Evolutionary conservation across 2,797 vertebrate species (phyloP).

Genomic region (Decapterus maruadsi): DNA sequence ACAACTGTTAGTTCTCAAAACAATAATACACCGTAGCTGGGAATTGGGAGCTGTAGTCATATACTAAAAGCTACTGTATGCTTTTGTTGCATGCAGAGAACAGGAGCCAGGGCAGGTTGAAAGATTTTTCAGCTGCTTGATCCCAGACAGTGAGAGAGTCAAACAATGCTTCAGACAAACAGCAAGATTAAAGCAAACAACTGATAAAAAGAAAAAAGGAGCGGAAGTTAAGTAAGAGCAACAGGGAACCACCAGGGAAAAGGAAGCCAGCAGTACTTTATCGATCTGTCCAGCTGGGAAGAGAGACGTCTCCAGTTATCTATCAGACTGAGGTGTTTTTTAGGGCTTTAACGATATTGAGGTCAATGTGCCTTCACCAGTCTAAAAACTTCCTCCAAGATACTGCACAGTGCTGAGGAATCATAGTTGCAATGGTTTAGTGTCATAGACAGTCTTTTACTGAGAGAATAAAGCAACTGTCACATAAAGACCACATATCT

Average conservation of each 20-base stretch:
- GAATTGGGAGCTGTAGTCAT: slow-evolving; percentile 15
- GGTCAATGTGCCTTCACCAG: slow-evolving; percentile 8
- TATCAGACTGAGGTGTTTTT: slow-evolving; percentile 21
- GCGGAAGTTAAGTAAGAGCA: slow-evolving; percentile 21
- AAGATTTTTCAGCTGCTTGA: slow-evolving; percentile 10
- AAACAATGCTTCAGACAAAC: slow-evolving; percentile 2
- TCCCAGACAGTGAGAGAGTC: slow-evolving; percentile 2
- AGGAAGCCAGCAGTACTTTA: slow-evolving; percentile 15
- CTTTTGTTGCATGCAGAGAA: slow-evolving; percentile 14
- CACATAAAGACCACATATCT: slow-evolving; percentile 5
- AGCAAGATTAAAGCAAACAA: slow-evolving; percentile 21
- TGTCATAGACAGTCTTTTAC: not conserved
- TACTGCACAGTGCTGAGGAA: slow-evolving; percentile 8
- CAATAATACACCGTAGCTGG: slow-evolving; percentile 17
- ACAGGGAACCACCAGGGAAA: slow-evolving; percentile 5
- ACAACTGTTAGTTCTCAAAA: slow-evolving; percentile 29
- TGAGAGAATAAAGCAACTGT: not conserved
- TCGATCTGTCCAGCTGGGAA: slow-evolving; percentile 20
- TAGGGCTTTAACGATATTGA: slow-evolving; percentile 12
- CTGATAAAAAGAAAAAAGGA: slow-evolving; percentile 3
- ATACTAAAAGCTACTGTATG: slow-evolving; percentile 5
- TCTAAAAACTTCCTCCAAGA: slow-evolving; percentile 1
- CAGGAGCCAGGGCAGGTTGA: slow-evolving; percentile 7
- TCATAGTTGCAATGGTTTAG: slow-evolving; percentile 9
- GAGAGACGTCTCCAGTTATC: slow-evolving; percentile 29